Conservation (phyloP, 2,113 vertebrate genomes). For the Bothrops jararaca region DNA sequence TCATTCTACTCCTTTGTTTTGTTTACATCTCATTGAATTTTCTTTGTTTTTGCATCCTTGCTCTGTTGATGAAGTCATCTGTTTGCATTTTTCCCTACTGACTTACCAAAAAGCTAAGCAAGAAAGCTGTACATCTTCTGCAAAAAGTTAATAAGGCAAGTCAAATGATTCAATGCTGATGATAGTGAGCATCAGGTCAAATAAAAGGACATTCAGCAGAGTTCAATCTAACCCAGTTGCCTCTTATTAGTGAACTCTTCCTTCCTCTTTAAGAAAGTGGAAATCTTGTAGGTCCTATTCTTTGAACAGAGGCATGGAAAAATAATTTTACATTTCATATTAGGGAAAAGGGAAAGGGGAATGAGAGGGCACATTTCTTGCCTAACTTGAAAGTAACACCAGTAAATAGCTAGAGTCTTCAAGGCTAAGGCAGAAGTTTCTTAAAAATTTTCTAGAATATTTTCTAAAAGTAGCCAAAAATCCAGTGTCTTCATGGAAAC, state of each 20-base stretch:
- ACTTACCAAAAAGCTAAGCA: background rate
- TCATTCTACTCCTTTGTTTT: conserved; percentile 22
- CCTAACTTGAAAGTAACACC: background rate
- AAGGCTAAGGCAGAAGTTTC: background rate
- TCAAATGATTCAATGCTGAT: conserved; percentile 17
- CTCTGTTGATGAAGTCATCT: conserved; percentile 31
- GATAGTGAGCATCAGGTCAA: background rate
- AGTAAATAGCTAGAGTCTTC: background rate
- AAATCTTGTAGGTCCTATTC: background rate
- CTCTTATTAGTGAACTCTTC: background rate
- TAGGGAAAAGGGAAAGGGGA: background rate
- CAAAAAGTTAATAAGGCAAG: conserved; percentile 21
- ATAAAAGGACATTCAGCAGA: conserved; percentile 20
- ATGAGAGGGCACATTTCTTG: background rate
- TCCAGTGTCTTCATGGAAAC: background rate
- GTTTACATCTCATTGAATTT: conserved; percentile 25
- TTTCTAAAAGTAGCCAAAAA: background rate
- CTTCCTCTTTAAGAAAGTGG: background rate
- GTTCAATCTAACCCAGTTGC: background rate
- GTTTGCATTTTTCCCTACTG: conserved; percentile 10
- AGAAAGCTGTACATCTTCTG: conserved; percentile 2
- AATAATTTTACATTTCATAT: background rate
- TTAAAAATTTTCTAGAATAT: background rate
- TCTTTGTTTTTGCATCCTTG: conserved; percentile 26
- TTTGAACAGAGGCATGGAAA: background rate